Percentiles rank a stretch among this genome's conserved stretches.
Evolutionary conservation across 1,140 invertebrate genomes (phyloP).

Genomic region (Dendroctonus valens): DNA sequence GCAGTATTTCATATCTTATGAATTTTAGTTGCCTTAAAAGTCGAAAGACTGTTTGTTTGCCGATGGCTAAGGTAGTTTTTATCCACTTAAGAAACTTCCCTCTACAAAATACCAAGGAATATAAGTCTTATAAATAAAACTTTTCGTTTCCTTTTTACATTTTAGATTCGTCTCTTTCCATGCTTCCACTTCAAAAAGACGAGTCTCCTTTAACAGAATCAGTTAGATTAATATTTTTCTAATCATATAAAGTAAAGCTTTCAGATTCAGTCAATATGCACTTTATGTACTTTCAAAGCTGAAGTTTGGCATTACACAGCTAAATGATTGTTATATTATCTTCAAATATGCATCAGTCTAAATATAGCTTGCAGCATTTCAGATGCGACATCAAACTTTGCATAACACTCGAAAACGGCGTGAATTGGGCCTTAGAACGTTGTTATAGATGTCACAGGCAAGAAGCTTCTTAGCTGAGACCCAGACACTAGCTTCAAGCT

Average conservation of each 20-base stretch:
- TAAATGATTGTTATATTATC: too few species aligned
- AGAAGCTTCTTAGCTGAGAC: background rate
- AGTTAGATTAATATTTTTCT: too few species aligned
- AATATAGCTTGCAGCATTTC: slow-evolving; percentile 20
- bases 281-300: too few species aligned
- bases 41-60: slow-evolving; percentile 27
- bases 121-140: background rate
- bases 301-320: too few species aligned
- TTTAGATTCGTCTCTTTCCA: too few species aligned
- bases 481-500: slow-evolving; percentile 18
- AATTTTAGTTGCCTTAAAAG: slow-evolving; percentile 35
- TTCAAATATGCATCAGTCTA: background rate
- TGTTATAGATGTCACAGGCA: slow-evolving; percentile 17
- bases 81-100: slow-evolving; percentile 23
- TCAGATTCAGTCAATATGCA: too few species aligned
- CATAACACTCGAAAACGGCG: slow-evolving; percentile 28
- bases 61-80: slow-evolving; percentile 23
- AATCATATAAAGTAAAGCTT: too few species aligned
- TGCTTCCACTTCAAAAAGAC: too few species aligned
- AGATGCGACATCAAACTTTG: slow-evolving; percentile 27
- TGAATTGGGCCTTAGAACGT: slow-evolving; percentile 24
- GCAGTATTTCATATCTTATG: slow-evolving; percentile 40
- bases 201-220: too few species aligned
- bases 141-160: too few species aligned
- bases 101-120: slow-evolving; percentile 10